phyloP scores from a whole-genome alignment of 2,797 vertebrate species.

The Threskiornis aethiopicus region DNA sequence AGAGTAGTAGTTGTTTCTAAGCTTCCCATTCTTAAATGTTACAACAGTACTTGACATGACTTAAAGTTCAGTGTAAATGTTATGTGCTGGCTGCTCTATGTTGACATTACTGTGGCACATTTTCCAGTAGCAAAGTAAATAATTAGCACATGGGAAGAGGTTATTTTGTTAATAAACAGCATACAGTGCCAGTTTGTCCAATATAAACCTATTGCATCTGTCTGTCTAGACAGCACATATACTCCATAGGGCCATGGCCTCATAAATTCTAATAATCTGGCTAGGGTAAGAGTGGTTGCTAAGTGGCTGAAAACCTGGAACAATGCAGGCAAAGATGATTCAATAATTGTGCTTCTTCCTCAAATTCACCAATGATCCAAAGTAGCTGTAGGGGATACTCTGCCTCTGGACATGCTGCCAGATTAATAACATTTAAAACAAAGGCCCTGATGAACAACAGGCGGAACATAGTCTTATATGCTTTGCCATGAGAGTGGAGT shows the following conservation, averaged over 20 bases:
- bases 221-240: background rate
- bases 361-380: background rate
- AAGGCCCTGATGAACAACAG: background rate
- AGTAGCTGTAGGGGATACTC: background rate
- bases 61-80: background rate
- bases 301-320: background rate
- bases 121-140: constrained; percentile 9
- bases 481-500: background rate
- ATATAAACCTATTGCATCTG: background rate
- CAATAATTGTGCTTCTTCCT: background rate
- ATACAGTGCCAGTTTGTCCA: background rate
- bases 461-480: background rate
- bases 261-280: background rate
- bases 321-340: background rate
- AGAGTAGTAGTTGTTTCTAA: background rate
- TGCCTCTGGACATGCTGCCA: background rate
- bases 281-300: background rate
- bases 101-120: background rate
- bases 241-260: background rate
- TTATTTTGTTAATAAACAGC: background rate
- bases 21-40: background rate
- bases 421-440: background rate
- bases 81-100: background rate
- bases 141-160: background rate
- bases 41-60: background rate